Evolutionary conservation across 2,113 vertebrate genomes (phyloP), one percentile per base, ranked within the genome.

Genomic region (Antechinus stuartii): DNA sequence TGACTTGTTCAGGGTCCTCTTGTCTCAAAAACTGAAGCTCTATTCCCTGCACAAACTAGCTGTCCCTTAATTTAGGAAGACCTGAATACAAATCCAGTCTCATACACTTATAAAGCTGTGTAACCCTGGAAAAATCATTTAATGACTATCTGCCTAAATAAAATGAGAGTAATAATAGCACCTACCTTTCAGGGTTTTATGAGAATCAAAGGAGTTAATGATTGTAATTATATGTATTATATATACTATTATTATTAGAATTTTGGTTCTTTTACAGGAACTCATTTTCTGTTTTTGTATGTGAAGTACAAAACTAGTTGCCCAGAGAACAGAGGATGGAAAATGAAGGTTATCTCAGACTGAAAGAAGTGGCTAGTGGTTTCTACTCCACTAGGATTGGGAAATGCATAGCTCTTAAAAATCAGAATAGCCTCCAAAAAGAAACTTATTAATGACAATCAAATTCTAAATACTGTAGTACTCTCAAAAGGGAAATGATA

Each of bases 301-400:
- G 94, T 0, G 0, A 95, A 91, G 24, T 26, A 42, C 50, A 89
- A 93, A 95, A 68, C 54, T 19, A 3, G 53, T 52, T 90, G 35
- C 91, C 52, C 92, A 93, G 92, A 96, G 95, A 94, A 95, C n/a
- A 46, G 90, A 90, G 46, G 92, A 26, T 90, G 91, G 92, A 94
- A 94, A 95, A 92, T 76, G 76, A 49, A 49, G 52, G 50, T 57
- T 94, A 94, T 95, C 89, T 0, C 68, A 95, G n/a, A 61, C 92
- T 30, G 7, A 35, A 54, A 27, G 84, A 56, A 57, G 57, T 50
- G 90, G 89, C 76, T 91, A 35, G 35, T 42, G 50, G 95, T 90
- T 92, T 95, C 94, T 90, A 25, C 90, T 57, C 92, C 90, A 42
- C 30, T 95, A 84, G 94, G 92, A 96, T 93, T 54, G 2, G 14